Percentiles rank a stretch among this genome's conserved stretches.
These are phyloP conservation scores for Morpho achilles DNA, from an alignment of 2,888 invertebrate genomes.

Conservation along the genomic window DNA sequence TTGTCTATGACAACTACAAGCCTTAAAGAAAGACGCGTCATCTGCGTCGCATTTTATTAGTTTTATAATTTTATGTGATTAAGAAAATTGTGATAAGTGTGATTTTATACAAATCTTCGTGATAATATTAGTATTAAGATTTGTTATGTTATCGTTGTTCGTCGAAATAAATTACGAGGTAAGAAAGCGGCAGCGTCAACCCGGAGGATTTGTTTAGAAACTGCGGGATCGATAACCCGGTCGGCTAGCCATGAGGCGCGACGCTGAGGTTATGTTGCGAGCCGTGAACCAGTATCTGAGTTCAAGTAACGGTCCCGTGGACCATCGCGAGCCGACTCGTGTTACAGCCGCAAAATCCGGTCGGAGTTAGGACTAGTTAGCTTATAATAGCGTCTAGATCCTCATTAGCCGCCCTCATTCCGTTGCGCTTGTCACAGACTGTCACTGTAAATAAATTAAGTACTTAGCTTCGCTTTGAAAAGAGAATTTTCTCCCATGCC, in stretches of 20 bases:
- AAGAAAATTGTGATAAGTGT: constrained; percentile 78
- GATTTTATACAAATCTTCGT: constrained; percentile 74
- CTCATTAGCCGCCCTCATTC: constrained; percentile 73
- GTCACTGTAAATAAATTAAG: constrained; percentile 67
- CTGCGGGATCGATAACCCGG: constrained; percentile 76
- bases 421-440: constrained; percentile 65
- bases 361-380: constrained; percentile 68
- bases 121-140: constrained; percentile 74
- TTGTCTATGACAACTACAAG: constrained; percentile 53
- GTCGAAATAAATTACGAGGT: constrained; percentile 70
- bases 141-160: constrained; percentile 74
- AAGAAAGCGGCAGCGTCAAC: constrained; percentile 48
- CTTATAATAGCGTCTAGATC: constrained; percentile 68
- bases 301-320: constrained; percentile 75
- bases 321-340: constrained; percentile 57
- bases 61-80: constrained; percentile 70
- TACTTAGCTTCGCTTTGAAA: constrained; percentile 68
- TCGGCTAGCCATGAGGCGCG: constrained; percentile 76
- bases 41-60: constrained; percentile 67
- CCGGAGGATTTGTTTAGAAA: constrained; percentile 70
- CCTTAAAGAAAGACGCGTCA: constrained; percentile 73
- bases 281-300: constrained; percentile 70
- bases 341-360: constrained; percentile 71
- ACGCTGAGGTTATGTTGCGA: constrained; percentile 76
- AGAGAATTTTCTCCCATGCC: constrained; percentile 56